Evolutionary conservation across 2,888 invertebrate species (phyloP), one percentile per base, ranked within the genome.

Genomic region (Platycheirus albimanus): DNA sequence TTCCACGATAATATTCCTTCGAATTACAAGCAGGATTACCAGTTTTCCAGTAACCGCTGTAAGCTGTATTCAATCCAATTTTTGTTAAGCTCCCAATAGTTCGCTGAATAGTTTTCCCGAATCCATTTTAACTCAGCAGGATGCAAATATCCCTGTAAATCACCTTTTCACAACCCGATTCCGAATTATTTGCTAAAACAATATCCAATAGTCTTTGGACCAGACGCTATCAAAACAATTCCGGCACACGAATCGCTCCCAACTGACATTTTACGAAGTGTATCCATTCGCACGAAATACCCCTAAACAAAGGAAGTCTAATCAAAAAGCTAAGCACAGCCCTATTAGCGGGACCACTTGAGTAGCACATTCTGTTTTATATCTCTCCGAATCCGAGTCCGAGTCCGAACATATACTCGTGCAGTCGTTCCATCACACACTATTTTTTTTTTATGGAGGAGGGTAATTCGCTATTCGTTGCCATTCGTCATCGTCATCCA

Each of bases 291-390:
- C 77, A 72, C 81, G 67, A 67, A 61, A 20, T 45, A 72, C 64
- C 78, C 78, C 77, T 63, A 64, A 74, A 64, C 77, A 83, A 83
- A 78, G 83, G 83, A 83, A 83, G 72, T 83, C 74, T 83, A 83
- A 83, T 83, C 83, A 83, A 83, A 78, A 56, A 63, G 69, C 72
- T 63, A 72, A 83, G 72, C 81, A 77, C 77, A 83, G 77, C 83
- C 69, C 63, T 38, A 83, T 83, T 83, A 83, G 69, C 54, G 45
- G 56, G 13, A 64, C 72, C 83, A 78, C 72, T 83, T 78, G 69
- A 83, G 54, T 11, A 54, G 41, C 19, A 45, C 17, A 49, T 56
- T 71, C 52, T 41, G 52, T 66, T 70, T 66, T 61, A 43, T 61
- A 36, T 61, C 38, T 61, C 52, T 67, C 28, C 41, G n/a, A 11